Base-by-base conservation (phyloP, 2,888 invertebrate genomes). In the Malacosoma neustria region DNA sequence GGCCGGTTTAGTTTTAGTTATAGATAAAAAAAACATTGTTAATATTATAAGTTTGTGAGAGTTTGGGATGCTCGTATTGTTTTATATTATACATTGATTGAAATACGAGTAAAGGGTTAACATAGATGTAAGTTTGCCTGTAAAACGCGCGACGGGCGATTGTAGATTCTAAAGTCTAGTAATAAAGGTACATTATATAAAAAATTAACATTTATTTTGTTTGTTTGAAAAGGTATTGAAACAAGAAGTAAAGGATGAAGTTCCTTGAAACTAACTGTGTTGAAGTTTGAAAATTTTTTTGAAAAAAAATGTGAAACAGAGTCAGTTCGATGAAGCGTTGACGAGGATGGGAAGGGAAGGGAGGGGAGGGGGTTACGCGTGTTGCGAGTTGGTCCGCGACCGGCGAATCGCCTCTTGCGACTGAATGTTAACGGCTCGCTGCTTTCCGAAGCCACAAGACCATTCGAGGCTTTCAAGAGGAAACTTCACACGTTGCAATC, bases 191-290 rank as follows among this genome's bases (percentile, higher is more conserved):
- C n/a, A 69, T 72, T 72, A 76, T 67, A 74, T 69, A 72, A 85
- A 87, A 64, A 81, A 87, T 89, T 89, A 89, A 89, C 88, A 75
- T 87, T 87, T 85, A 88, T 89, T 92, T 91, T 91, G 90, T 91
- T 91, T 91, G 90, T 91, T 92, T 91, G 89, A 90, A 89, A 92
- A 92, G 92, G 92, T 91, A 90, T 90, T 90, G 90, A 91, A 91
- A 90, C 90, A 91, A 91, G 92, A 91, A 90, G 90, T 90, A 89
- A 91, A 90, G 92, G 92, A 91, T 92, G 91, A 92, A 89, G 88
- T 88, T 85, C 85, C 82, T 84, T 84, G 84, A 85, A 82, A 79
- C 70, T 82, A 79, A 73, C 77, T 84, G 73, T 81, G 72, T 84
- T 81, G 82, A 85, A 86, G 85, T 85, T 82, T 79, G 81, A 81